Percentiles rank a stretch among this genome's conserved stretches.
Conservation (phyloP, 2,888 invertebrate species). For the Folsomia candida region DNA sequence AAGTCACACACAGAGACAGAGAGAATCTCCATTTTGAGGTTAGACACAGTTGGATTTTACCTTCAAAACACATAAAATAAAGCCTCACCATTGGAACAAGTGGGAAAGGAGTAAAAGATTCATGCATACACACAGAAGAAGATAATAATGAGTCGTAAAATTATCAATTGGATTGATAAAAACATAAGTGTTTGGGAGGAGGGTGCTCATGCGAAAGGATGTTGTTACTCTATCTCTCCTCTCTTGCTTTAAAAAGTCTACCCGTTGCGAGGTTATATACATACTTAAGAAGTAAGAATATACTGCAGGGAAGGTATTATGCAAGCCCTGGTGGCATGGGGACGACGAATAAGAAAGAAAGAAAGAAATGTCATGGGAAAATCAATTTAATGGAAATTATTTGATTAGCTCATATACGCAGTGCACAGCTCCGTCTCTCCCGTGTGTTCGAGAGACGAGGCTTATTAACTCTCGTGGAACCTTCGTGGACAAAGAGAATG, state of each 20-base stretch:
- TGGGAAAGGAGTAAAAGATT: not conserved
- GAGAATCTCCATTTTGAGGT: not conserved
- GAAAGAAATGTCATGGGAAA: constrained; percentile 27
- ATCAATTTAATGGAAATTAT: constrained; percentile 22
- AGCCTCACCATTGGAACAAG: not conserved
- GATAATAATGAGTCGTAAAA: constrained; percentile 6
- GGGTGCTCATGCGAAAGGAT: not conserved
- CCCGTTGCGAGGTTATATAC: not conserved
- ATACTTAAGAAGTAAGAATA: too few species aligned
- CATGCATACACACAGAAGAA: not conserved
- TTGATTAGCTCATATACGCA: constrained; percentile 14
- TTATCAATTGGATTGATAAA: constrained; percentile 5
- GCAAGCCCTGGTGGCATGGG: constrained; percentile 19
- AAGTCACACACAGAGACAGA: not conserved
- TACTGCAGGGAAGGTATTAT: too few species aligned
- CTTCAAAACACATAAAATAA: not conserved
- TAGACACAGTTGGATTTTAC: not conserved
- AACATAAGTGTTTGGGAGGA: not conserved
- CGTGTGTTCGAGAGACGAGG: not conserved
- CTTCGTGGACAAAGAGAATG: not conserved
- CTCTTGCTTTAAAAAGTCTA: not conserved
- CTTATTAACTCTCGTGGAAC: too few species aligned
- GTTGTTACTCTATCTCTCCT: not conserved
- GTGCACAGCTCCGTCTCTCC: not conserved
- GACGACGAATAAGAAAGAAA: constrained; percentile 2